Percentiles rank a stretch among this genome's conserved stretches.
phyloP scores from a whole-genome alignment of 2,888 invertebrate species.

The Cabera pusaria region DNA sequence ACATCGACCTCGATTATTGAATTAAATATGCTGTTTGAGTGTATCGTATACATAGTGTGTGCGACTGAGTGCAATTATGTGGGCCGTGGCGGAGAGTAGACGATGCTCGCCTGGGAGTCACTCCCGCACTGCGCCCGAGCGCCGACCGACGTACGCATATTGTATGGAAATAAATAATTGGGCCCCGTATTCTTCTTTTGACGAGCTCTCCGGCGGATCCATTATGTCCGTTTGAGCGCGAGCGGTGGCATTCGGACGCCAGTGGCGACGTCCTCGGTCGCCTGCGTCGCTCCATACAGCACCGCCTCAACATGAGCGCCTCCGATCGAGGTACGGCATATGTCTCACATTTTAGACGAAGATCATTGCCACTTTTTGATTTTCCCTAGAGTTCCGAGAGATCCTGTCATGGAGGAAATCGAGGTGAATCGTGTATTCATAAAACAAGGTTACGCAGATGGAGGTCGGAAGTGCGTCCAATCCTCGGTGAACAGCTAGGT shows the following conservation, averaged over 20 bases:
- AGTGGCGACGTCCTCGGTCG: slow-evolving; percentile 77
- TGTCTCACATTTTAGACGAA: slow-evolving; percentile 49
- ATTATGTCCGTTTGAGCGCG: slow-evolving; percentile 75
- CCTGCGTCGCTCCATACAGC: slow-evolving; percentile 65
- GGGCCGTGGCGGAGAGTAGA: slow-evolving; percentile 33
- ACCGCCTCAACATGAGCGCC: slow-evolving; percentile 69
- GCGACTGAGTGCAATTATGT: slow-evolving; percentile 27
- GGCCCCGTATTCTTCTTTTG: slow-evolving; percentile 79
- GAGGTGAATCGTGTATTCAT: slow-evolving; percentile 41
- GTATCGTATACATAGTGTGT: slow-evolving; percentile 17
- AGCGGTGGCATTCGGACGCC: slow-evolving; percentile 76
- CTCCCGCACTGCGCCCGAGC: slow-evolving; percentile 70
- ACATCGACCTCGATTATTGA: slow-evolving; percentile 28
- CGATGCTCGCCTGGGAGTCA: slow-evolving; percentile 55
- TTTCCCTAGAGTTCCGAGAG: slow-evolving; percentile 37
- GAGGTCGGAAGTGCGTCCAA: slow-evolving; percentile 71
- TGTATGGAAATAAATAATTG: slow-evolving; percentile 81
- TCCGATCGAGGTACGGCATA: slow-evolving; percentile 70
- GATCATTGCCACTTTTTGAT: slow-evolving; percentile 29
- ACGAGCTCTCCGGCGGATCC: slow-evolving; percentile 75
- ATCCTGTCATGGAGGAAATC: slow-evolving; percentile 29
- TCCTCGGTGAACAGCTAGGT: slow-evolving; percentile 62
- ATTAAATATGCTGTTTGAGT: slow-evolving; percentile 24
- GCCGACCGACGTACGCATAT: slow-evolving; percentile 72
- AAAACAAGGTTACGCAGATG: slow-evolving; percentile 57